Evolutionary conservation across 2,113 vertebrate genomes (phyloP).

Genomic region (Strix aluco): DNA sequence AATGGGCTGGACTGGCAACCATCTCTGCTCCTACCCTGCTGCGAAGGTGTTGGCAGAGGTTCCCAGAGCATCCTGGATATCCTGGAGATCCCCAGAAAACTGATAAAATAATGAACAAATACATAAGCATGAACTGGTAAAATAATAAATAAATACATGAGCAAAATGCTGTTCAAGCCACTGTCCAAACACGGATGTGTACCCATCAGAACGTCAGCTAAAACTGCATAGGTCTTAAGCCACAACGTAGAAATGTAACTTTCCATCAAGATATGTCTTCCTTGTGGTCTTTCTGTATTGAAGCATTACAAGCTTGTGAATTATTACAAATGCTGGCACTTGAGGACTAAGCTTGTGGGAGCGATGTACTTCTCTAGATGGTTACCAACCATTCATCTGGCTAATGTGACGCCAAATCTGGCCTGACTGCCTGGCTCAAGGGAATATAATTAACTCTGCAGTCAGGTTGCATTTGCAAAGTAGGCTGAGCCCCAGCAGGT

Average conservation of each 20-base stretch:
- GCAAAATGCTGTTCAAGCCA: neutral
- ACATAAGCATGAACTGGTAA: neutral
- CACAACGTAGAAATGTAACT: neutral
- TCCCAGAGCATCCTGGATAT: neutral
- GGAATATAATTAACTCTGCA: constrained; percentile 12
- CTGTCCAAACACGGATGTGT: neutral
- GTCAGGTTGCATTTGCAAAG: neutral
- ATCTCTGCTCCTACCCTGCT: neutral
- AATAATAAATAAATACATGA: neutral
- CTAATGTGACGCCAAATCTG: constrained; percentile 25
- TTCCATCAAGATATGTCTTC: neutral
- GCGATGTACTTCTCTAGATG: neutral
- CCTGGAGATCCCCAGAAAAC: neutral
- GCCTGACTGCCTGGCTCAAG: constrained; percentile 17
- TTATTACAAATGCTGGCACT: neutral
- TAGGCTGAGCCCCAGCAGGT: constrained; percentile 20
- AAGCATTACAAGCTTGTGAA: neutral
- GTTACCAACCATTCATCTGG: constrained; percentile 37
- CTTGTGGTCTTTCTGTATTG: neutral
- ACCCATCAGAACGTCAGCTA: neutral
- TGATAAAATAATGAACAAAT: neutral
- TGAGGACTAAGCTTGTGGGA: constrained; percentile 4
- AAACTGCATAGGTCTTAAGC: neutral
- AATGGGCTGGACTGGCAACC: neutral
- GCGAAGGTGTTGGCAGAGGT: neutral